These are phyloP conservation scores for Laodelphax striatellus DNA, from an alignment of 1,140 invertebrate genomes.

Conservation along the genomic window DNA sequence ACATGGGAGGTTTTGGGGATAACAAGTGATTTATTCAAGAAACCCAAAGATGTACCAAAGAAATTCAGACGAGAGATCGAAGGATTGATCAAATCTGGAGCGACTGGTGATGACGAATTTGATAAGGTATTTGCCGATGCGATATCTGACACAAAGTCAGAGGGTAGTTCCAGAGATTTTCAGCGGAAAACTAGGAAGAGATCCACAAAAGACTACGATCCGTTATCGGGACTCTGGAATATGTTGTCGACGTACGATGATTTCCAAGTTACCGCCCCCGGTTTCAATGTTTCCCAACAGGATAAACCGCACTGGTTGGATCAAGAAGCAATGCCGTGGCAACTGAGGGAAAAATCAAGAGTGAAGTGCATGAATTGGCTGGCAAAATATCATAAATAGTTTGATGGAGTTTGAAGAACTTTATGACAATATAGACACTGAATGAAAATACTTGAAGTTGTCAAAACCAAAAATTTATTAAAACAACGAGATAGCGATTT, in stretches of 20 bases:
- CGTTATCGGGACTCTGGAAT: constrained; percentile 14
- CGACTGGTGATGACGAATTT: neutral
- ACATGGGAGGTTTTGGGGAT: constrained; percentile 8
- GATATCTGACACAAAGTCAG: neutral
- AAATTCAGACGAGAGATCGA: neutral
- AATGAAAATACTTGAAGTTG: too few relatives aligned
- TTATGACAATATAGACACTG: too few relatives aligned
- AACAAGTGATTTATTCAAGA: neutral
- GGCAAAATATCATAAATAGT: constrained; percentile 3
- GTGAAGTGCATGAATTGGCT: constrained; percentile 16
- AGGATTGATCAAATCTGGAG: neutral
- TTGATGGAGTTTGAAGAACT: neutral
- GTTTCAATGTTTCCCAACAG: constrained; percentile 7
- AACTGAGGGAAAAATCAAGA: constrained; percentile 9
- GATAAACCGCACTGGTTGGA: constrained; percentile 17
- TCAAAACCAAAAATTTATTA: too few relatives aligned
- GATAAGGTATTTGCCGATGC: neutral
- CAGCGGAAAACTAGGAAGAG: neutral
- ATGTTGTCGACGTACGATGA: constrained; percentile 17
- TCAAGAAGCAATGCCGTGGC: constrained; percentile 14
- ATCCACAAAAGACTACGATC: neutral
- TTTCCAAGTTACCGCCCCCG: constrained; percentile 9
- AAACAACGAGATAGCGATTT: too few relatives aligned
- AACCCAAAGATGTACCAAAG: neutral
- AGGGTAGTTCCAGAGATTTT: neutral